These are phyloP conservation scores for Yoshiicerus persimilis DNA, from an alignment of 1,140 invertebrate species.

Conservation along the genomic window DNA sequence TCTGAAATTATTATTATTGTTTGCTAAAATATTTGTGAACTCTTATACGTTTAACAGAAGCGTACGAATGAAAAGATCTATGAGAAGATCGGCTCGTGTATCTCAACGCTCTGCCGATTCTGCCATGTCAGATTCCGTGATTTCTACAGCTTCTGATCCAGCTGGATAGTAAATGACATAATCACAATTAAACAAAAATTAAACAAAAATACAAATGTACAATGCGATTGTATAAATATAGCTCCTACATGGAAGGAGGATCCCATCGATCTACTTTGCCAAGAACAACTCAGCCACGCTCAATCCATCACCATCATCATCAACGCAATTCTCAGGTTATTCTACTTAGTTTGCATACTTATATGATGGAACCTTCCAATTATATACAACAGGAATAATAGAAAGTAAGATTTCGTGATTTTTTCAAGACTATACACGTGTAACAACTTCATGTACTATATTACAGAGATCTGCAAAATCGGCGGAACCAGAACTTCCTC, in stretches of 20 bases:
- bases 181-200: not conserved
- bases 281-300: conserved; percentile 25
- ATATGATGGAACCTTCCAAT: not conserved
- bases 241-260: conserved; percentile 5
- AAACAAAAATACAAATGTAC: not conserved
- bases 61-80: conserved; percentile 54
- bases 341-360: not conserved
- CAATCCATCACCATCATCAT: not conserved
- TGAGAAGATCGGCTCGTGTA: conserved; percentile 66
- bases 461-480: conserved; percentile 44
- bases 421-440: not conserved
- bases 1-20: not conserved
- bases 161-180: conserved; percentile 38
- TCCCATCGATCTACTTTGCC: conserved; percentile 39
- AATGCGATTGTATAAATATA: not conserved
- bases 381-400: not conserved
- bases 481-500: conserved; percentile 36
- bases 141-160: conserved; percentile 55
- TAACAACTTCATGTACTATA: not conserved
- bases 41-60: conserved; percentile 14
- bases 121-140: conserved; percentile 53
- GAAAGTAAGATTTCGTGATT: not conserved
- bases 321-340: not conserved
- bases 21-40: not conserved
- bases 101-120: conserved; percentile 71